Percentiles rank a stretch among this genome's conserved stretches.
Conservation (phyloP, 1,140 invertebrate species). For the Drosophila insularis region DNA sequence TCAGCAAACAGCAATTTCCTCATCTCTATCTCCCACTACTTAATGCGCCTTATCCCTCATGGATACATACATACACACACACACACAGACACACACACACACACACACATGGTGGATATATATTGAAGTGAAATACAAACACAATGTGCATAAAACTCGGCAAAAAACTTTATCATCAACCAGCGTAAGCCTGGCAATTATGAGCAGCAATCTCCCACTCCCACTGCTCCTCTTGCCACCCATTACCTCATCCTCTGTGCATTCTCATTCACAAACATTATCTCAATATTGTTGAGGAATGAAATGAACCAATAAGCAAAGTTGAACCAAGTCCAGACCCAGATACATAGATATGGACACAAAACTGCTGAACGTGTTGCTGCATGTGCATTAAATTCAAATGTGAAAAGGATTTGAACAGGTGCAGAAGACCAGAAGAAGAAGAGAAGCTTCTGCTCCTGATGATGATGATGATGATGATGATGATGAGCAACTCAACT, state of each 20-base stretch:
- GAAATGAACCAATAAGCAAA: constrained; percentile 65
- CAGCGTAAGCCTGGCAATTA: constrained; percentile 72
- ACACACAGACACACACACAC: no score
- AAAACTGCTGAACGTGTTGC: constrained; percentile 37
- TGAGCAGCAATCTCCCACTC: constrained; percentile 29
- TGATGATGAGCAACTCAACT: no score
- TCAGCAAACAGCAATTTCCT: constrained; percentile 71
- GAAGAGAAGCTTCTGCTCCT: neutral
- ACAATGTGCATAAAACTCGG: constrained; percentile 47
- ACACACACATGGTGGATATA: neutral
- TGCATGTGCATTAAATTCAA: constrained; percentile 51
- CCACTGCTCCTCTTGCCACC: neutral
- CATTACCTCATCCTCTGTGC: no score
- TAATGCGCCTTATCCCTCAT: neutral
- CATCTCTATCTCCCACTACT: neutral
- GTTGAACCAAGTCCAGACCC: constrained; percentile 30
- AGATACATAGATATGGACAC: constrained; percentile 15
- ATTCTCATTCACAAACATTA: constrained; percentile 54
- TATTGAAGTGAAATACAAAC: constrained; percentile 64
- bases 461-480: neutral
- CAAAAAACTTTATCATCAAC: constrained; percentile 61
- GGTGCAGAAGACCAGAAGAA: constrained; percentile 30
- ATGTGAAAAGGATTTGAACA: constrained; percentile 54
- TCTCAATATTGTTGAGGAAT: constrained; percentile 71
- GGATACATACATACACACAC: no score